Percentiles rank a stretch among this genome's conserved stretches.
Evolutionary conservation across 2,113 vertebrate species (phyloP).

Genomic region (Podarcis cretensis): DNA sequence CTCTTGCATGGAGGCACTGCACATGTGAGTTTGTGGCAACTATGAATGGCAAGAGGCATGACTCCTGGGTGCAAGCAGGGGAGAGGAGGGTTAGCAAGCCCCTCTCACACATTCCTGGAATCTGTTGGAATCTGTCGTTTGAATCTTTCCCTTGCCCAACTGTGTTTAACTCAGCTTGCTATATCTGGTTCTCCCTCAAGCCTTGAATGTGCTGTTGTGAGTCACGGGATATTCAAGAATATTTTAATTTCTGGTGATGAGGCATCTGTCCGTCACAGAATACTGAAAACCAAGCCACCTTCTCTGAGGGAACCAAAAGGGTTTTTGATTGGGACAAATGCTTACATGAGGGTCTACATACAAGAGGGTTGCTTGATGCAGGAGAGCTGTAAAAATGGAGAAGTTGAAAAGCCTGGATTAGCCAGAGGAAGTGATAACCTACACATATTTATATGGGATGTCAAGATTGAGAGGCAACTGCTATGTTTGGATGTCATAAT

Average conservation of each 20-base stretch:
- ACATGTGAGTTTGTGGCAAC: too few relatives aligned
- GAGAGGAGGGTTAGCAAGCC: too few relatives aligned
- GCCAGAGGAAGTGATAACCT: background rate
- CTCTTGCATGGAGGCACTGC: too few relatives aligned
- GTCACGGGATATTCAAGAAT: background rate
- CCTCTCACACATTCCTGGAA: too few relatives aligned
- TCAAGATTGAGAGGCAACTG: too few relatives aligned
- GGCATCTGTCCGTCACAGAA: background rate
- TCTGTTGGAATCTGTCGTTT: too few relatives aligned
- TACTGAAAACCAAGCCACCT: background rate
- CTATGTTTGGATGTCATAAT: too few relatives aligned
- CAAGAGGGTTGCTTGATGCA: background rate
- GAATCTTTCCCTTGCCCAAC: too few relatives aligned
- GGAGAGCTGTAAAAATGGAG: background rate
- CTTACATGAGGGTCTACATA: background rate
- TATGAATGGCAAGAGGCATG: too few relatives aligned
- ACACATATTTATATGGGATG: background rate
- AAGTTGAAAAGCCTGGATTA: background rate
- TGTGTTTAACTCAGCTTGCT: too few relatives aligned
- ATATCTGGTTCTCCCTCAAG: background rate
- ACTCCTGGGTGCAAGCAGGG: too few relatives aligned
- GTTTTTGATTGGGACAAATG: background rate
- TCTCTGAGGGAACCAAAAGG: background rate
- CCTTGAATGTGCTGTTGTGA: too few relatives aligned
- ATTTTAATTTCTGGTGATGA: background rate